Percentiles rank a stretch among this genome's conserved stretches.
Conservation (phyloP, 2,888 invertebrate species). For the Clunio marinus region DNA sequence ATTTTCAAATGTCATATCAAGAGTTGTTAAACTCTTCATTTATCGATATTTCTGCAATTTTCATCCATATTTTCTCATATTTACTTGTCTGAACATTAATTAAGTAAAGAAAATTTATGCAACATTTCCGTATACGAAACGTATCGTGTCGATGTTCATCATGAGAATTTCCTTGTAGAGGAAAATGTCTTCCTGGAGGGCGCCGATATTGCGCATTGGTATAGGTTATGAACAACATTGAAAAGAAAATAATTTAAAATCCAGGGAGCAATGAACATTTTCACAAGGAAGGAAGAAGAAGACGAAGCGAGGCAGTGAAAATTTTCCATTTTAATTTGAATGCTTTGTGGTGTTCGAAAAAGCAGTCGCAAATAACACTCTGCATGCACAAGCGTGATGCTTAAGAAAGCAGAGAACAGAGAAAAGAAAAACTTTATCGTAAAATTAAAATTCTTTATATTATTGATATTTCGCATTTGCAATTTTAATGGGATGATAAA, state of each 20-base stretch:
- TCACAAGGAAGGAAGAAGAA: not conserved
- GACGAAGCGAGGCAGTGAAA: not conserved
- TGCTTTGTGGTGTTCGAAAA: not conserved
- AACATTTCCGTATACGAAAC: too few relatives aligned
- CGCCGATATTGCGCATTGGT: slow-evolving; percentile 45
- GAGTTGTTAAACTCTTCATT: too few relatives aligned
- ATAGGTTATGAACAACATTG: slow-evolving; percentile 42
- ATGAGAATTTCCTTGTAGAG: not conserved
- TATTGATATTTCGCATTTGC: too few relatives aligned
- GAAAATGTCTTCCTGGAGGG: slow-evolving; percentile 39
- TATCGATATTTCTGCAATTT: too few relatives aligned
- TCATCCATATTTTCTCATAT: too few relatives aligned
- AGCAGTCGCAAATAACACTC: not conserved
- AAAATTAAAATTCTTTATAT: slow-evolving; percentile 1
- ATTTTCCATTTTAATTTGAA: slow-evolving; percentile 14
- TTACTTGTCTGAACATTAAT: too few relatives aligned
- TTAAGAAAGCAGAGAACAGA: not conserved
- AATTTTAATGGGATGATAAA: slow-evolving; percentile 10
- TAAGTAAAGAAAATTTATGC: too few relatives aligned
- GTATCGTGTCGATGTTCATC: slow-evolving; percentile 1
- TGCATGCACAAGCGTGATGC: not conserved
- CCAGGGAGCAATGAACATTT: slow-evolving; percentile 30
- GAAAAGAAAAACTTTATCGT: not conserved
- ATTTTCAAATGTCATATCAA: too few relatives aligned
- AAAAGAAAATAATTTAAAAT: slow-evolving; percentile 2